phyloP scores from a whole-genome alignment of 2,888 invertebrate genomes.

The Ichneumoninae sp. region DNA sequence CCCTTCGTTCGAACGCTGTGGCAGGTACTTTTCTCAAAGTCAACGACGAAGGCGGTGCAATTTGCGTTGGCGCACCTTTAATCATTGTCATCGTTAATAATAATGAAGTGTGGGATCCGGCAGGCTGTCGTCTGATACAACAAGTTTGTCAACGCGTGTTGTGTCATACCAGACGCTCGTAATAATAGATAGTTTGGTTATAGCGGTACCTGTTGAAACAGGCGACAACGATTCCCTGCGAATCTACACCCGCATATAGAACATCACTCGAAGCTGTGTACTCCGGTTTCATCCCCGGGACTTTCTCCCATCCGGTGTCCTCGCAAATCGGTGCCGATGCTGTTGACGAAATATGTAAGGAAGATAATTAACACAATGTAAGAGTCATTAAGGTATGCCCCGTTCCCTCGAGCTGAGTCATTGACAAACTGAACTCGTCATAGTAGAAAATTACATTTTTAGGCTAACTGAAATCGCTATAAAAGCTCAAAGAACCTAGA shows the following conservation, averaged over 20 bases:
- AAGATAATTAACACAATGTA: slow-evolving; percentile 4
- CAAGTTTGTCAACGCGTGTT: slow-evolving; percentile 17
- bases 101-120: neutral
- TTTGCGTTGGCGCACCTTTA: slow-evolving; percentile 76
- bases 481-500: too few relatives aligned
- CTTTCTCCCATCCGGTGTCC: slow-evolving; percentile 79
- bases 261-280: slow-evolving; percentile 66
- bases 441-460: too few relatives aligned
- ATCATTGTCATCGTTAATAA: slow-evolving; percentile 45
- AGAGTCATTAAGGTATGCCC: slow-evolving; percentile 4
- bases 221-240: slow-evolving; percentile 77
- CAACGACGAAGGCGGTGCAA: slow-evolving; percentile 80
- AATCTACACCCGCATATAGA: slow-evolving; percentile 75
- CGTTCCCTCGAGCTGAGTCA: too few relatives aligned
- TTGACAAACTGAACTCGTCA: too few relatives aligned
- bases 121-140: neutral
- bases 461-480: too few relatives aligned
- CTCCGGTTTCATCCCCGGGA: slow-evolving; percentile 78
- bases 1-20: slow-evolving; percentile 75
- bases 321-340: slow-evolving; percentile 71
- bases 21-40: slow-evolving; percentile 77
- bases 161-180: neutral
- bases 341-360: slow-evolving; percentile 62
- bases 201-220: slow-evolving; percentile 78
- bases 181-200: neutral